phyloP scores from a whole-genome alignment of 2,797 vertebrate genomes.

The Peromyscus attwateri region DNA sequence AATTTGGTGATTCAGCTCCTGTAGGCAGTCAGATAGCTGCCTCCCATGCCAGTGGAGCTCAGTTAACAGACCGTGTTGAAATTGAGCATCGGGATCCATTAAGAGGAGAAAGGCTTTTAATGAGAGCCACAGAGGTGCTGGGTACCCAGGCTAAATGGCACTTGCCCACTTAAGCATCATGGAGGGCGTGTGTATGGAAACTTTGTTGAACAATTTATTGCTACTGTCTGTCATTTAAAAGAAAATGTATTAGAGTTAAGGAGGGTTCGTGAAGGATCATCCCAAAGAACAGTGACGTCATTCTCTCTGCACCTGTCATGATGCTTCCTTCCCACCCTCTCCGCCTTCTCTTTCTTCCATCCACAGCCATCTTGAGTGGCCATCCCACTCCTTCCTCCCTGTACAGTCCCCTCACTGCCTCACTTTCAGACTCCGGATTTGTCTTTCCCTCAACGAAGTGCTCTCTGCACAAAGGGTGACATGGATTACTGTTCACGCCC shows the following conservation, averaged over 20 bases:
- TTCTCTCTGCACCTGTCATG: background rate
- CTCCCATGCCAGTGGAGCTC: background rate
- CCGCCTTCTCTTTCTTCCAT: background rate
- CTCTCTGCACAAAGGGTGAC: background rate
- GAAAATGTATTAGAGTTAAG: background rate
- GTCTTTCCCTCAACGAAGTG: background rate
- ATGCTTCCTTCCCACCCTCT: background rate
- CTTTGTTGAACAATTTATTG: background rate
- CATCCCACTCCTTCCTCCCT: background rate
- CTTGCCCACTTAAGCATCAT: background rate
- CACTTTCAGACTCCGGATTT: background rate
- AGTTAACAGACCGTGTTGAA: background rate
- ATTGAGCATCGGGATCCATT: background rate
- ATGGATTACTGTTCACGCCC: background rate
- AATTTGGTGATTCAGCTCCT: conserved; percentile 30
- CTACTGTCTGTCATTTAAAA: background rate
- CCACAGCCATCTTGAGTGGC: background rate
- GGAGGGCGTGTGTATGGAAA: background rate
- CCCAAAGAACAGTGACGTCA: background rate
- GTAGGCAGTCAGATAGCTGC: background rate
- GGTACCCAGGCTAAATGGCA: background rate
- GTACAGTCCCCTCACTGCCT: background rate
- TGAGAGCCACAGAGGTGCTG: background rate
- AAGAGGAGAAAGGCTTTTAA: background rate
- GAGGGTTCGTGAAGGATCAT: background rate